Conservation (phyloP, 1,140 invertebrate species). For the Platorchestia sp. region DNA sequence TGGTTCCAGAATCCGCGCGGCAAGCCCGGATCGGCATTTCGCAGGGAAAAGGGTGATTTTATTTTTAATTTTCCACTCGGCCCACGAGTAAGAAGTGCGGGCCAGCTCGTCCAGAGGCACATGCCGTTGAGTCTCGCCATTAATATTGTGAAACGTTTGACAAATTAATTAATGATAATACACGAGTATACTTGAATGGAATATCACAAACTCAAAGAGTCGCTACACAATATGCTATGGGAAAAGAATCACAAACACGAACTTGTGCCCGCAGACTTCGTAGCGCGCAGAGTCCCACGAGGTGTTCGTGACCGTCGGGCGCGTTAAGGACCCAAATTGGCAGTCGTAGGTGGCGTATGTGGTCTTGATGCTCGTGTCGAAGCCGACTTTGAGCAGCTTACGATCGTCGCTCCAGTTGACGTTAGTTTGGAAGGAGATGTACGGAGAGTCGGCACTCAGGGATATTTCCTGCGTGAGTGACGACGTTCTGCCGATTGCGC, state of each 20-base stretch:
- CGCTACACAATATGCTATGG: too few relatives aligned
- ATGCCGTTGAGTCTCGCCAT: too few relatives aligned
- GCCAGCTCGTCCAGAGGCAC: too few relatives aligned
- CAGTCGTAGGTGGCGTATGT: conserved; percentile 73
- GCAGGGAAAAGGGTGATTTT: too few relatives aligned
- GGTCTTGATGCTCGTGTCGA: conserved; percentile 70
- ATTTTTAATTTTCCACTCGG: too few relatives aligned
- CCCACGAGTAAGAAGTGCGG: too few relatives aligned
- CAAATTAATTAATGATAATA: too few relatives aligned
- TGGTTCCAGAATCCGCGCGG: too few relatives aligned
- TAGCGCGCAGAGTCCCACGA: conserved; percentile 75
- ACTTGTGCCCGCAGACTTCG: conserved; percentile 74
- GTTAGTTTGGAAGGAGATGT: conserved; percentile 72
- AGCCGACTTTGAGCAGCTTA: conserved; percentile 73
- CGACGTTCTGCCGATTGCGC: not conserved
- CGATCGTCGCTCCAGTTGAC: conserved; percentile 74
- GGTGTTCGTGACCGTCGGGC: conserved; percentile 74
- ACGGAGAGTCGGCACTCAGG: conserved; percentile 67
- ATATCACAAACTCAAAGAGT: too few relatives aligned
- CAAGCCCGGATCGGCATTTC: too few relatives aligned
- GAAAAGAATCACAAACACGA: not conserved
- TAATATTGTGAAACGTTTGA: too few relatives aligned
- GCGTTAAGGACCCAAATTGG: conserved; percentile 73
- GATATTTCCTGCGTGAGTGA: conserved; percentile 45
- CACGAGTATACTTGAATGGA: too few relatives aligned